Evolutionary conservation across 2,888 invertebrate genomes (phyloP), one percentile per base, ranked within the genome.

Genomic region (Leptinotarsa tumamoca): DNA sequence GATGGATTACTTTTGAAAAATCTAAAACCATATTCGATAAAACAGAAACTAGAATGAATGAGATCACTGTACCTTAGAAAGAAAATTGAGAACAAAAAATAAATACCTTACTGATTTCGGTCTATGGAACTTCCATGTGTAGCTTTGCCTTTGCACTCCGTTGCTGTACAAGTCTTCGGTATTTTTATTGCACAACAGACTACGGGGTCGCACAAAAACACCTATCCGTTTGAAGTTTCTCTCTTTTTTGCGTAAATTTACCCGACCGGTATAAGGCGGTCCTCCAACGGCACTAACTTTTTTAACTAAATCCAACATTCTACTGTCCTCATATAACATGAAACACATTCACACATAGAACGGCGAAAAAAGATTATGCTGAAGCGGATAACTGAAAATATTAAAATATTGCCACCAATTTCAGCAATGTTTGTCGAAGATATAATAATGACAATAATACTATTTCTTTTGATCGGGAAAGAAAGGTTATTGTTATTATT

Each of bases 111-210:
- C 81, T 49, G 88, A 88, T 79, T 87, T 88, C 18, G 86, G 87
- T 71, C 87, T 84, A 76, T 88, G 87, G 80, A 88, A 88, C 79
- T 88, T 88, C 88, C 88, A 88, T 18, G 88, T 88, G 80, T 86
- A 83, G 80, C 88, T 88, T 71, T 86, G 86, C 75, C 87, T 86
- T 79, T 87, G 87, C 70, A 84, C 84, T 70, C 83, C 86, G 75
- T 82, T 83, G 66, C 83, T 79, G 80, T 86, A 85, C 68, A 85
- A 83, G 71, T 85, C 85, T 63, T 85, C 85, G 14, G 83, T 82
- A 75, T 83, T 85, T 51, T 82, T 84, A 51, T 85, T 82, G 78
- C 87, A 87, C 77, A 88, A 78, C 67, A 88, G 84, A 84, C 88
- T 88, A 73, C 86, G 85, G 17, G 88, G 87, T 79, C 87, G 82